A percentile compares a stretch with the other conserved stretches of the same genome.
These are phyloP conservation scores for Pseudomyrmex pallidus DNA, from an alignment of 1,140 invertebrate species.

Conservation along the genomic window DNA sequence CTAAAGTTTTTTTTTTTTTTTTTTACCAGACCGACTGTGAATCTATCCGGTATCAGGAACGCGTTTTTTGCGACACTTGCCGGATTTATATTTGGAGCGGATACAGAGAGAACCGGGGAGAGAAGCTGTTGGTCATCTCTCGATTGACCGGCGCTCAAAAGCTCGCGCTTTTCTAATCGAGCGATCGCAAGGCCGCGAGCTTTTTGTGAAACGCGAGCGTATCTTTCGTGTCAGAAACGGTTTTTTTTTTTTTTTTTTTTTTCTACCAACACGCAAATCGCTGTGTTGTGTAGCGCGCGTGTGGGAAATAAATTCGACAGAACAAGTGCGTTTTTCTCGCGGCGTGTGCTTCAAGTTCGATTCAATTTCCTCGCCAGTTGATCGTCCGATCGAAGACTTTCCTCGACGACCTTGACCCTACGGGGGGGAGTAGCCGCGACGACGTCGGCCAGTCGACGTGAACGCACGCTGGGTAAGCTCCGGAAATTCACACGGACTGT, in stretches of 20 bases:
- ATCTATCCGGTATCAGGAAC: slow-evolving; percentile 13
- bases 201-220: slow-evolving; percentile 9
- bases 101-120: slow-evolving; percentile 1
- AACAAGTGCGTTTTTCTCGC: background rate
- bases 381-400: slow-evolving; percentile 55
- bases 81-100: slow-evolving; percentile 43
- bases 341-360: slow-evolving; percentile 13
- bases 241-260: no score
- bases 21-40: background rate
- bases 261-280: background rate
- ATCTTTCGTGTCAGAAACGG: background rate
- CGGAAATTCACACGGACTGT: background rate
- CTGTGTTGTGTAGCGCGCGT: no score
- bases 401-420: slow-evolving; percentile 56
- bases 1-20: no score
- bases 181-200: slow-evolving; percentile 32
- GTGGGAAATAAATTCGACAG: background rate
- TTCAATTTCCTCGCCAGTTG: slow-evolving; percentile 15
- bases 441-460: no score
- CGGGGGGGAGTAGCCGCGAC: slow-evolving; percentile 19
- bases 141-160: slow-evolving; percentile 44
- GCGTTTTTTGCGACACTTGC: background rate
- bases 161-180: slow-evolving; percentile 33
- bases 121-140: background rate
- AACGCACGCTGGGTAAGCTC: background rate